A percentile compares a stretch with the other conserved stretches of the same genome.
phyloP scores from a whole-genome alignment of 2,113 vertebrate genomes.

The Callospermophilus lateralis region DNA sequence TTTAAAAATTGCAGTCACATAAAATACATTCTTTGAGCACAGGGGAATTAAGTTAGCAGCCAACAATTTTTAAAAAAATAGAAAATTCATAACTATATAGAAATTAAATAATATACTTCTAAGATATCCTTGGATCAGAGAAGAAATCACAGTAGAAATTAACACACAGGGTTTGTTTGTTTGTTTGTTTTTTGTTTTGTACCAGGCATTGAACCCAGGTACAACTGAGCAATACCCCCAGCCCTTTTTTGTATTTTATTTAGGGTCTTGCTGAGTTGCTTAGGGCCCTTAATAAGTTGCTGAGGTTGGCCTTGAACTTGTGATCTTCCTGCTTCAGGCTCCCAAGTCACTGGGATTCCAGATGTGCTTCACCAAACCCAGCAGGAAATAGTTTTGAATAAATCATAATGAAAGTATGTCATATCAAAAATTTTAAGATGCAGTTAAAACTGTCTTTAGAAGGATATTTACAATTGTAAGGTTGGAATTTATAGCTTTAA shows the following conservation, averaged over 20 bases:
- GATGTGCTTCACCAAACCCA: too few relatives aligned
- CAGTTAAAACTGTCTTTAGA: neutral
- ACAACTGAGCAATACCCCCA: too few relatives aligned
- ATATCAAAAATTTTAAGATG: neutral
- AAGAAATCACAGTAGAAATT: neutral
- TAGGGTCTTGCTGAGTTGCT: too few relatives aligned
- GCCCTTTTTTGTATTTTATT: too few relatives aligned
- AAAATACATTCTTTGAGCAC: neutral
- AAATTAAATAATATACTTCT: neutral
- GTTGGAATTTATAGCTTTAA: neutral
- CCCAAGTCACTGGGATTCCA: too few relatives aligned
- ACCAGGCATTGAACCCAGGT: too few relatives aligned
- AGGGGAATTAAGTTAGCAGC: neutral
- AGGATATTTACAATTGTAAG: neutral
- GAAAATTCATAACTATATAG: neutral
- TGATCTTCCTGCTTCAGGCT: too few relatives aligned
- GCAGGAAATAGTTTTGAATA: neutral
- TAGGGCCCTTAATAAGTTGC: too few relatives aligned
- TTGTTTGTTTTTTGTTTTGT: too few relatives aligned
- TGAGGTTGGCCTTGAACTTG: too few relatives aligned
- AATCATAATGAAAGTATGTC: neutral
- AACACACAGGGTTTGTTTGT: too few relatives aligned
- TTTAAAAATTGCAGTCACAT: neutral
- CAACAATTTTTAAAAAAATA: neutral
- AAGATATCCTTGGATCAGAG: neutral